Conservation (phyloP, 2,888 invertebrate genomes). For the Agrochola circellaris region DNA sequence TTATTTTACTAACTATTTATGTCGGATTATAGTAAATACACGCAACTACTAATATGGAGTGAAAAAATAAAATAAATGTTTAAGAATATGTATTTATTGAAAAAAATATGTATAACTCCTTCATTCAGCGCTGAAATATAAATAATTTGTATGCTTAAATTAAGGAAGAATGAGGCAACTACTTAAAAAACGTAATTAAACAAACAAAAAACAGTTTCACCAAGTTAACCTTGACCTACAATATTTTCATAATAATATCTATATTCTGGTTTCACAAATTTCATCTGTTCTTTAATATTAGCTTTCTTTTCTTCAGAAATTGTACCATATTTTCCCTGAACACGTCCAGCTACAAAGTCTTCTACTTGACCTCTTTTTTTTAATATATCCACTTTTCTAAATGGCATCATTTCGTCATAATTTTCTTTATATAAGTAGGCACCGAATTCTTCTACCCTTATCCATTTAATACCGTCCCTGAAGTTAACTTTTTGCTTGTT, state of each 20-base stretch:
- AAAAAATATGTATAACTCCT: slow-evolving; percentile 34
- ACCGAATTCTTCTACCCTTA: slow-evolving; percentile 64
- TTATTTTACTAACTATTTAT: slow-evolving; percentile 25
- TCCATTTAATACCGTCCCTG: slow-evolving; percentile 66
- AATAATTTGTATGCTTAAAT: slow-evolving; percentile 23
- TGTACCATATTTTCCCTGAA: slow-evolving; percentile 51
- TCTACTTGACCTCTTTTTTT: slow-evolving; percentile 45
- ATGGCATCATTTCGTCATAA: slow-evolving; percentile 53
- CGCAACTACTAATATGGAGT: slow-evolving; percentile 16
- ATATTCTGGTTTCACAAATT: slow-evolving; percentile 41
- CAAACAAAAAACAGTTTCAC: slow-evolving; percentile 19
- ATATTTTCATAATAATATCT: slow-evolving; percentile 39
- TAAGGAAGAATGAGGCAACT: slow-evolving; percentile 26
- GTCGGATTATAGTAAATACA: slow-evolving; percentile 21
- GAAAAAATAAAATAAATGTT: slow-evolving; percentile 25
- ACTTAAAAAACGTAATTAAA: slow-evolving; percentile 23
- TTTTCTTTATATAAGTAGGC: slow-evolving; percentile 47
- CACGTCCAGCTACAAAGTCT: slow-evolving; percentile 37
- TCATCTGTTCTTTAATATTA: neutral
- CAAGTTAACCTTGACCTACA: slow-evolving; percentile 30
- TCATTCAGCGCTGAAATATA: slow-evolving; percentile 24
- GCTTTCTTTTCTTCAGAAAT: slow-evolving; percentile 29
- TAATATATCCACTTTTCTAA: slow-evolving; percentile 48
- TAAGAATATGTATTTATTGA: slow-evolving; percentile 24
- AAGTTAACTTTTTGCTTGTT: slow-evolving; percentile 61